Base-by-base conservation (phyloP, 2,888 invertebrate species). In the Eremobia ochroleuca region DNA sequence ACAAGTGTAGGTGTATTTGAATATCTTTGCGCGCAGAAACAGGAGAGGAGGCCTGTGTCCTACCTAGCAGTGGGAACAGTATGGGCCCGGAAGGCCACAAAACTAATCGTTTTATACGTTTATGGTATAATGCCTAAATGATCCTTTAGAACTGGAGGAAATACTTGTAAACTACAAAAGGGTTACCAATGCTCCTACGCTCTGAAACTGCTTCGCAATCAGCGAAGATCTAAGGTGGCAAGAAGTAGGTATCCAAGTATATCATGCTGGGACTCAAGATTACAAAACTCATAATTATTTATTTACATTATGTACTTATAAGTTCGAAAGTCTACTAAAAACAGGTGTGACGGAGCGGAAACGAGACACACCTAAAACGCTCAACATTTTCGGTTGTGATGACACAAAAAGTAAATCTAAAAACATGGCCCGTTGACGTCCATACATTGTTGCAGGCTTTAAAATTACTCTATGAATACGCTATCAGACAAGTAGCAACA, bases 401-500 rank as follows among this genome's bases (percentile, higher is more conserved):
- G 77, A 77, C 76, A 85, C 73, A 71, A 86, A 86, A 85, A 71
- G 46, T 77, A 76, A 66, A 86, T 70, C 69, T 77, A 76, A 79
- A 70, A 79, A 46, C 55, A 61, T 37, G 21, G 25, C 25, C 43
- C 40, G 64, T 72, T 34, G 62, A 71, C 2, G 43, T 64, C 28
- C 67, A 64, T 18, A 79, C 78, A 79, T 69, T 82, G 83, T 76
- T 46, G 58, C 59, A 72, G 61, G 73, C 87, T 85, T 90, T 84
- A 81, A 86, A 86, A 88, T 81, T 79, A 86, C 85, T 83, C 73
- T 79, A 77, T 84, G 81, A 86, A 88, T 87, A 77, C 73, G 81
- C 82, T 87, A 90, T 90, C 87, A 81, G 84, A 88, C 87, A 81
- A 83, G 81, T 79, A 84, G 90, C 91, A 89, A 91, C 91, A 87